Conservation (phyloP, 2,888 invertebrate genomes). For the Ophonus ardosiacus region DNA sequence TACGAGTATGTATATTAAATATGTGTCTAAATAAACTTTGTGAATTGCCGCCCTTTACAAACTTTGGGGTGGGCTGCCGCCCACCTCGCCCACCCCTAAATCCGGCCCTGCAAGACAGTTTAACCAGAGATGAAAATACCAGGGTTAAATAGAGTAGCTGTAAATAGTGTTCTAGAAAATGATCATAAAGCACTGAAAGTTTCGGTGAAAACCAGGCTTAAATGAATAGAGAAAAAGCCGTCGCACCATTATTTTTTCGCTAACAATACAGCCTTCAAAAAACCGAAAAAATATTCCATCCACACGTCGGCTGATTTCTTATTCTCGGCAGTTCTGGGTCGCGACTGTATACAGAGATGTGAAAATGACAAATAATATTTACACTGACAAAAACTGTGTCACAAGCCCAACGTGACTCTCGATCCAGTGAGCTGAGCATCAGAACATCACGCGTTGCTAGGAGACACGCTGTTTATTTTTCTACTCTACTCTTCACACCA, state of each 20-base stretch:
- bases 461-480: neutral
- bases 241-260: neutral
- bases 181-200: too few species aligned
- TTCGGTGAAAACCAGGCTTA: too few species aligned
- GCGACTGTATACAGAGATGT: slow-evolving; percentile 10
- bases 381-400: slow-evolving; percentile 51
- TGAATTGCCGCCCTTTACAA: too few species aligned
- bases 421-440: neutral
- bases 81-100: too few species aligned
- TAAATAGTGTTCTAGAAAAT: too few species aligned
- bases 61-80: too few species aligned
- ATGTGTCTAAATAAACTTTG: too few species aligned
- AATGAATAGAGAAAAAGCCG: neutral
- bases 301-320: slow-evolving; percentile 12
- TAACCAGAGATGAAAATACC: too few species aligned
- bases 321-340: slow-evolving; percentile 28
- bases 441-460: neutral
- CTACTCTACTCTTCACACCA: neutral
- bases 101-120: too few species aligned
- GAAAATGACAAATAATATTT: slow-evolving; percentile 56
- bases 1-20: too few species aligned
- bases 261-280: neutral
- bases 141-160: too few species aligned
- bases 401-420: neutral
- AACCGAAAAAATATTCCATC: slow-evolving; percentile 23